Conservation (phyloP, 1,140 invertebrate genomes). For the Halyomorpha halys region DNA sequence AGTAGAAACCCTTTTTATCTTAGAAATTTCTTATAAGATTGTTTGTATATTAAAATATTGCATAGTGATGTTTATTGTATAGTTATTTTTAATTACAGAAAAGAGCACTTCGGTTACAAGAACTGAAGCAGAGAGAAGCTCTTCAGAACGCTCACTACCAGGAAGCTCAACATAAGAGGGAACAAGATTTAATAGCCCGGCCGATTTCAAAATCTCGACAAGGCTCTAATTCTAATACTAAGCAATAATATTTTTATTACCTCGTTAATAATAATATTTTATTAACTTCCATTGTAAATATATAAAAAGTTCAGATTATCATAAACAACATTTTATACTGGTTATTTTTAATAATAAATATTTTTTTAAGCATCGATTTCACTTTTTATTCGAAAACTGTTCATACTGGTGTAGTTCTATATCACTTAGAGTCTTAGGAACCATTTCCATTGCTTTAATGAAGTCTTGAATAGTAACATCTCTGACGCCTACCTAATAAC, state of each 20-base stretch:
- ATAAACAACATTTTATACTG: too few relatives aligned
- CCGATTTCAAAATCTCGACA: slow-evolving; percentile 1
- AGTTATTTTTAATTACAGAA: slow-evolving; percentile 29
- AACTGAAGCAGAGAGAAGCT: slow-evolving; percentile 30
- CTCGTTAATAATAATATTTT: too few relatives aligned
- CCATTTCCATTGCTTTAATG: neutral
- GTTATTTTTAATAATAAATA: too few relatives aligned
- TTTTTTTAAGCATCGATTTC: neutral
- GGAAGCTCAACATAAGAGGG: slow-evolving; percentile 29
- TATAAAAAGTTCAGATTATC: too few relatives aligned
- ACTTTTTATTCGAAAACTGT: neutral
- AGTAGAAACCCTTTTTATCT: too few relatives aligned
- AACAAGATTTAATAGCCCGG: slow-evolving; percentile 29
- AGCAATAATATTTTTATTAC: too few relatives aligned
- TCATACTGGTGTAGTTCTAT: neutral
- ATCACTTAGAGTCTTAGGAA: slow-evolving; percentile 7
- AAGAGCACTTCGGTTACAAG: slow-evolving; percentile 30
- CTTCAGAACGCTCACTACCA: slow-evolving; percentile 27
- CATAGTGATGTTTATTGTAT: too few relatives aligned
- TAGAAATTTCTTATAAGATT: too few relatives aligned
- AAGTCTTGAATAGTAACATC: slow-evolving; percentile 3
- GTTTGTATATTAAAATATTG: too few relatives aligned
- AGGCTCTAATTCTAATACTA: neutral
- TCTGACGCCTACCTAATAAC: neutral
- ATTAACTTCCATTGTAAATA: too few relatives aligned